phyloP scores from a whole-genome alignment of 1,140 invertebrate genomes.

The Micrasema minimum region DNA sequence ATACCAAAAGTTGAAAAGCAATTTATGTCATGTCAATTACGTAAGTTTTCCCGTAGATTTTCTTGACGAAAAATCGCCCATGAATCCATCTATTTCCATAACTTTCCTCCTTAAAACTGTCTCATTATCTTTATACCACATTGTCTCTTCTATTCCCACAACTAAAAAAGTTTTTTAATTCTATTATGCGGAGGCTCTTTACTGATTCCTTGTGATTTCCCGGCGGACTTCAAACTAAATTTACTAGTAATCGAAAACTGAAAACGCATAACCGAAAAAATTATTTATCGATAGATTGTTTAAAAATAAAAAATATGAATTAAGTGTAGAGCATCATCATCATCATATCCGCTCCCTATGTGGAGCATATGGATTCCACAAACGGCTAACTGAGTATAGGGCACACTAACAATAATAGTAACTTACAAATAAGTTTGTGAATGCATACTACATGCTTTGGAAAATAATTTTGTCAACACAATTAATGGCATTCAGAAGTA shows the following conservation, averaged over 20 bases:
- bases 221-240: slow-evolving; percentile 31
- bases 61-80: slow-evolving; percentile 10
- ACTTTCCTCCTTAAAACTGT: slow-evolving; percentile 8
- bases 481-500: too few relatives aligned
- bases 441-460: too few relatives aligned
- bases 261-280: too few relatives aligned
- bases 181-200: slow-evolving; percentile 8
- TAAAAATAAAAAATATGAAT: too few relatives aligned
- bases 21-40: slow-evolving; percentile 48
- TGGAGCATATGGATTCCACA: too few relatives aligned
- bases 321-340: too few relatives aligned
- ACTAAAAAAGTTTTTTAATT: slow-evolving; percentile 20
- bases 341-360: too few relatives aligned
- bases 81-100: slow-evolving; percentile 1
- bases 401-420: too few relatives aligned
- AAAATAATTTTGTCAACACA: too few relatives aligned
- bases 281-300: too few relatives aligned
- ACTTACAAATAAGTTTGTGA: too few relatives aligned
- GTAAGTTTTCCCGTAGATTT: slow-evolving; percentile 17
- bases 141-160: not conserved
- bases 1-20: slow-evolving; percentile 41
- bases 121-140: slow-evolving; percentile 13
- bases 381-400: too few relatives aligned
- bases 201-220: slow-evolving; percentile 43
- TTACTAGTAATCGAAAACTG: slow-evolving; percentile 41